Evolutionary conservation across 2,113 vertebrate species (phyloP).

Genomic region (Balaeniceps rex): DNA sequence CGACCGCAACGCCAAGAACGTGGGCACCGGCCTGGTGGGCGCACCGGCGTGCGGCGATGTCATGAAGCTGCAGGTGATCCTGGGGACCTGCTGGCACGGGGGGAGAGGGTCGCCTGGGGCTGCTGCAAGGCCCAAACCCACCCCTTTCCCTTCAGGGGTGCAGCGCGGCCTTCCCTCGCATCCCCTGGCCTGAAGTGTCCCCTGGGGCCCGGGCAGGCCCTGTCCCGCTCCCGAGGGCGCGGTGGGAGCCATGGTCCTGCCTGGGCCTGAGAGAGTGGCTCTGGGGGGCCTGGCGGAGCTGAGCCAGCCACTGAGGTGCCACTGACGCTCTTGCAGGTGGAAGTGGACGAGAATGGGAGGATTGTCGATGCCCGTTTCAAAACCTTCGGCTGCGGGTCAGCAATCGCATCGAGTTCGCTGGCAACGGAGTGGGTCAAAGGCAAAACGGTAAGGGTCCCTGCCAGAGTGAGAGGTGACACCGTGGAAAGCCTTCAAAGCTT

Average conservation of each 20-base stretch:
- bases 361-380: constrained; percentile 92
- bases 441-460: constrained; percentile 84
- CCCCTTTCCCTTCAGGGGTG: not conserved
- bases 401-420: constrained; percentile 92
- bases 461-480: fast-evolving
- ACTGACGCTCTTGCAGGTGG: constrained; percentile 68
- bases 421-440: constrained; percentile 96
- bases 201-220: not conserved
- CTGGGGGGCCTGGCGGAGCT: fast-evolving
- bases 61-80: constrained; percentile 94
- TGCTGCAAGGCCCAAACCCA: fast-evolving
- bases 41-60: constrained; percentile 97
- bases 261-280: not conserved
- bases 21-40: constrained; percentile 94
- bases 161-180: not conserved
- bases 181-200: fast-evolving
- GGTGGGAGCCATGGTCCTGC: not conserved
- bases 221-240: no score
- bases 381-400: constrained; percentile 92
- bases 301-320: fast-evolving
- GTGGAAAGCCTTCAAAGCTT: fast-evolving
- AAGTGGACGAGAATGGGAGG: constrained; percentile 85
- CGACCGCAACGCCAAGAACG: constrained; percentile 88
- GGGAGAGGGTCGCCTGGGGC: not conserved
- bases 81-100: not conserved